A percentile compares a stretch with the other conserved stretches of the same genome.
Evolutionary conservation across 2,888 invertebrate species (phyloP).

Genomic region (Hermodice carunculata): DNA sequence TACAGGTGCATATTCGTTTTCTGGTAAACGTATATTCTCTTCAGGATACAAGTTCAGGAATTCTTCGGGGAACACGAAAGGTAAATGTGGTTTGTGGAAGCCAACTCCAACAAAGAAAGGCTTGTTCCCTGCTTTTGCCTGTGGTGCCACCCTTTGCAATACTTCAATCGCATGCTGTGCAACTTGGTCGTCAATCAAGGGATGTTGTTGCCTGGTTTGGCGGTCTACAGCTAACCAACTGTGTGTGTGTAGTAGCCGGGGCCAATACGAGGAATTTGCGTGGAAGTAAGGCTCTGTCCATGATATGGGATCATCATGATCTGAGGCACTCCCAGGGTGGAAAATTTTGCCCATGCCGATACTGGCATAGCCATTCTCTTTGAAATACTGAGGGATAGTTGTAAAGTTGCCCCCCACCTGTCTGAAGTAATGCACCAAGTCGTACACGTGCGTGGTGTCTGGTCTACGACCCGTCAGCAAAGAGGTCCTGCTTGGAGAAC

Average conservation of each 20-base stretch:
- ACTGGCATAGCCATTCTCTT: conserved; percentile 27
- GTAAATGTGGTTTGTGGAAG: conserved; percentile 43
- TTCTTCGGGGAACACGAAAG: conserved; percentile 39
- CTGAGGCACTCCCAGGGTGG: conserved; percentile 20
- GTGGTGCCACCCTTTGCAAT: conserved; percentile 14
- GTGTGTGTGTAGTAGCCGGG: background rate
- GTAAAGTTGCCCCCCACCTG: conserved; percentile 24
- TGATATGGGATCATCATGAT: conserved; percentile 73
- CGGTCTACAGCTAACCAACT: conserved; percentile 23
- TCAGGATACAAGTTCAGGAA: conserved; percentile 36
- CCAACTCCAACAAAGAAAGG: conserved; percentile 48
- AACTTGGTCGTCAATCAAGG: background rate
- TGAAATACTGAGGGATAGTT: conserved; percentile 34
- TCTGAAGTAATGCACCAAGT: background rate
- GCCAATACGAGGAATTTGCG: conserved; percentile 19
- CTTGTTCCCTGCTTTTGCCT: conserved; percentile 12
- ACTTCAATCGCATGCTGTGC: background rate
- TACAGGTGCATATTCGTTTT: conserved; percentile 45
- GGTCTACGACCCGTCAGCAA: background rate
- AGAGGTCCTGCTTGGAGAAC: conserved; percentile 2
- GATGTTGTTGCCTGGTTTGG: background rate
- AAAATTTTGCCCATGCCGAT: conserved; percentile 32
- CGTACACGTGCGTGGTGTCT: conserved; percentile 1
- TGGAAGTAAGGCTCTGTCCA: conserved; percentile 46
- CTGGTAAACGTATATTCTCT: conserved; percentile 37